Evolutionary conservation across 2,888 invertebrate species (phyloP).

Genomic region (Hirtodrosophila alboralis): DNA sequence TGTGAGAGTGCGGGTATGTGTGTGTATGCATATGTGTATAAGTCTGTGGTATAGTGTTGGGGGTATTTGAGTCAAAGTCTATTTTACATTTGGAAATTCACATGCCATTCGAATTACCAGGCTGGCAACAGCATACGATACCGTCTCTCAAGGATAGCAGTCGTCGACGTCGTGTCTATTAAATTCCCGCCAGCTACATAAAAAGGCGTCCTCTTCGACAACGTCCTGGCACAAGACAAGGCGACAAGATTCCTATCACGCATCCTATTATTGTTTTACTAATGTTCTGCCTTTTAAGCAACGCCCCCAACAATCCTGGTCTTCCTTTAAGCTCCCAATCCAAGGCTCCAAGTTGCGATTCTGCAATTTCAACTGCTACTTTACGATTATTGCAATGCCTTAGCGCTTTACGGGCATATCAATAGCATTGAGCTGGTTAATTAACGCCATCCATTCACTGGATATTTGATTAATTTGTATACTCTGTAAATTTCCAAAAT

Average conservation of each 20-base stretch:
- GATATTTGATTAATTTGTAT: background rate
- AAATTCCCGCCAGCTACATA: constrained; percentile 56
- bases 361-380: background rate
- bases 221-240: constrained; percentile 38
- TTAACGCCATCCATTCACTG: constrained; percentile 5
- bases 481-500: background rate
- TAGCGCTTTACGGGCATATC: background rate
- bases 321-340: background rate
- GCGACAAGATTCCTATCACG: constrained; percentile 64
- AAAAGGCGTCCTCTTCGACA: constrained; percentile 22
- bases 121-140: constrained; percentile 13
- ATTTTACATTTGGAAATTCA: constrained; percentile 61
- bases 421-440: constrained; percentile 1
- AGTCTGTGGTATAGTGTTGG: background rate
- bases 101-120: constrained; percentile 31
- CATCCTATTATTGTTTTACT: constrained; percentile 64
- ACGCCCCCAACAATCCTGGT: background rate
- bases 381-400: too few species aligned
- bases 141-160: constrained; percentile 1
- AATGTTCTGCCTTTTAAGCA: constrained; percentile 22
- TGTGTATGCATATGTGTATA: background rate
- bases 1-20: constrained; percentile 1
- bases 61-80: constrained; percentile 33
- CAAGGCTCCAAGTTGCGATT: background rate
- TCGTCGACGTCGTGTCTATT: constrained; percentile 36